Base-by-base conservation (phyloP, 2,797 vertebrate genomes). In the Gastrophryne carolinensis region DNA sequence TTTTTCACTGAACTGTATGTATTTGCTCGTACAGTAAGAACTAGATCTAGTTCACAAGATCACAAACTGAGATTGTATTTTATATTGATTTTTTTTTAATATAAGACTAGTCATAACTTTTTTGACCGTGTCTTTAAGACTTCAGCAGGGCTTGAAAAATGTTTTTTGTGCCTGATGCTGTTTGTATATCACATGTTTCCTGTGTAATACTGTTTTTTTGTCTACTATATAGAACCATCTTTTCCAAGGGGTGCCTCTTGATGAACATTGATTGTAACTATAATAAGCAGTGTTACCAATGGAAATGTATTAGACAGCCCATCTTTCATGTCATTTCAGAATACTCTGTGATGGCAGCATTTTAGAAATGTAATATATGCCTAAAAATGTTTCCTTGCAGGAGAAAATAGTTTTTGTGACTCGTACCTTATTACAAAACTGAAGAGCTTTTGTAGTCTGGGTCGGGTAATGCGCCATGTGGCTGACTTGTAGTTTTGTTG, bases 121-220 rank as follows among this genome's bases (percentile, higher is more conserved):
- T n/a, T n/a, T n/a, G n/a, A n/a, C n/a, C n/a, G n/a, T n/a, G n/a
- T n/a, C n/a, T n/a, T n/a, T n/a, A n/a, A n/a, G n/a, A n/a, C n/a
- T n/a, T n/a, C n/a, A n/a, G n/a, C n/a, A n/a, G n/a, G n/a, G n/a
- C n/a, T n/a, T n/a, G n/a, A n/a, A n/a, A n/a, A n/a, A n/a, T n/a
- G n/a, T n/a, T n/a, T n/a, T n/a, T n/a, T n/a, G n/a, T 39, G 24
- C 65, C 9, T 54, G 5, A 27, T 57, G 15, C 9, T 19, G 12
- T 68, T 29, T 39, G 24, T 17, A 7, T 29, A 66, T 80, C 80
- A 73, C 64, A 68, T 82, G 79, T 80, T 80, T 81, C 80, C 76
- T 78, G 76, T 81, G 65, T 85, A 84, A 84, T 83, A 68, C 76
- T 86, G 64, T 87, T 85, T 66, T 87, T 84, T 87, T 88, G 80